Evolutionary conservation across 2,888 invertebrate genomes (phyloP).

Genomic region (Pardosa pseudoannulata): DNA sequence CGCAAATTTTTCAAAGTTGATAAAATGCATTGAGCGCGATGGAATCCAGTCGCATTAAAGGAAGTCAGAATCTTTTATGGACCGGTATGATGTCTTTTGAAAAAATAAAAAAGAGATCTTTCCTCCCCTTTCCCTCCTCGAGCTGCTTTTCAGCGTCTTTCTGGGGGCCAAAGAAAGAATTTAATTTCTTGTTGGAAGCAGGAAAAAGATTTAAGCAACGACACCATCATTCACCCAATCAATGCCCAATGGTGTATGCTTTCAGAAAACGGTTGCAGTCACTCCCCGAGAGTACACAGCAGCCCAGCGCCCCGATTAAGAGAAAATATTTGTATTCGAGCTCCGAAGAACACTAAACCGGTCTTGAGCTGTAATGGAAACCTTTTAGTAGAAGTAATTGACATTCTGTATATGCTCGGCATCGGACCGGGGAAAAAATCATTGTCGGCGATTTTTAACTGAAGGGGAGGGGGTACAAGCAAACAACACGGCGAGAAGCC

Average conservation of each 20-base stretch:
- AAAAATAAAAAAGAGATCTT: constrained; percentile 32
- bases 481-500: constrained; percentile 51
- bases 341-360: constrained; percentile 70
- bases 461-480: constrained; percentile 7
- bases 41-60: constrained; percentile 17
- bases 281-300: constrained; percentile 29
- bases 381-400: constrained; percentile 71
- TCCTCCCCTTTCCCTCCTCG: neutral
- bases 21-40: neutral
- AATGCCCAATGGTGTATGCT: constrained; percentile 71
- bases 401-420: constrained; percentile 44
- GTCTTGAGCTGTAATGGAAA: constrained; percentile 70
- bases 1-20: neutral
- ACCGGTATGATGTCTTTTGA: constrained; percentile 31
- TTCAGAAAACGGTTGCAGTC: constrained; percentile 20
- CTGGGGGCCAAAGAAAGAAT: constrained; percentile 35
- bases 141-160: neutral
- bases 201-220: constrained; percentile 60
- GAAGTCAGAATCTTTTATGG: constrained; percentile 60
- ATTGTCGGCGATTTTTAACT: constrained; percentile 66
- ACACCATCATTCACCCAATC: constrained; percentile 68
- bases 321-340: constrained; percentile 71
- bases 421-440: constrained; percentile 18
- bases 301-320: constrained; percentile 54
- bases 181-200: constrained; percentile 58